phyloP scores from a whole-genome alignment of 92 coral and sea anemone genomes.

The Desmophyllum pertusum region DNA sequence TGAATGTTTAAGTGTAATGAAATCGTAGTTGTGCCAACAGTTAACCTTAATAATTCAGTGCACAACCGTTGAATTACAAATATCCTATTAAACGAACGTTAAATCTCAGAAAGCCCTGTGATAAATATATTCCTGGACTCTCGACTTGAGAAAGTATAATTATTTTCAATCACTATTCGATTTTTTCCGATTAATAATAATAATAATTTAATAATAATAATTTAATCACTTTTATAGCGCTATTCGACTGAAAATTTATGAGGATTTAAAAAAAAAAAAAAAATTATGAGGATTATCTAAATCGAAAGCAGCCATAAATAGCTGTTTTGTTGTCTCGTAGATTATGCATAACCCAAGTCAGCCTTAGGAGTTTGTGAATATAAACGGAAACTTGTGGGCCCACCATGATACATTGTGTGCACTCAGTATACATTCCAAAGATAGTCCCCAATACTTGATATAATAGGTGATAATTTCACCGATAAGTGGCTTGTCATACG shows the following conservation, averaged over 20 bases:
- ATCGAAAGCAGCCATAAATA: background rate
- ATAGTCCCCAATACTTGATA: constrained; percentile 5
- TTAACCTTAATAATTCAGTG: background rate
- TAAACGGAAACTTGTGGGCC: background rate
- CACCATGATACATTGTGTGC: background rate
- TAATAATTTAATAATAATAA: too few relatives aligned
- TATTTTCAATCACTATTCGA: background rate
- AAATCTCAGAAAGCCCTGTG: background rate
- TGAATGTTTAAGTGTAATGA: background rate
- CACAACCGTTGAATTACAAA: background rate
- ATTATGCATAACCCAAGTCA: background rate
- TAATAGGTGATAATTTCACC: constrained; percentile 36
- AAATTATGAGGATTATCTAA: background rate
- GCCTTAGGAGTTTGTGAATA: background rate
- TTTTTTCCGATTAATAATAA: background rate
- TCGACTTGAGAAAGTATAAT: background rate
- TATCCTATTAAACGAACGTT: background rate
- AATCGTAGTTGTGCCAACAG: background rate
- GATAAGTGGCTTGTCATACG: constrained; percentile 40
- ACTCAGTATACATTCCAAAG: constrained; percentile 1
- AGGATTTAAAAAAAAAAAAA: too few relatives aligned
- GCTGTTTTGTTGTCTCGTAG: background rate
- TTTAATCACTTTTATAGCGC: too few relatives aligned
- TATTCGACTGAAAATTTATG: too few relatives aligned
- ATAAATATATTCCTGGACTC: background rate